Evolutionary conservation across 2,888 invertebrate genomes (phyloP).

Genomic region (Cyclophora punctaria): DNA sequence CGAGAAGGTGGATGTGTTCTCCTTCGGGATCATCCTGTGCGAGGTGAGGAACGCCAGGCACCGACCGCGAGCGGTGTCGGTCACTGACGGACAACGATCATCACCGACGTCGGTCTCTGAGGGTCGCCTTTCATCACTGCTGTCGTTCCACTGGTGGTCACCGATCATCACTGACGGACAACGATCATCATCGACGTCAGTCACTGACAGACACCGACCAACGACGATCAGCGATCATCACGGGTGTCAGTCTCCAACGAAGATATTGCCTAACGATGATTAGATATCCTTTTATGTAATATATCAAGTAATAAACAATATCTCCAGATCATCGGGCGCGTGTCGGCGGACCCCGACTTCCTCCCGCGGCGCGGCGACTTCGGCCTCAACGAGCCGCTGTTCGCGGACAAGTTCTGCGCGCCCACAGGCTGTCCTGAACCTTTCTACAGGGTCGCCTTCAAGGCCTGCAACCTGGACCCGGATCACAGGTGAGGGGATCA

Average conservation of each 20-base stretch:
- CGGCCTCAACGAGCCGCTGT: constrained; percentile 90
- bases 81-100: too few relatives aligned
- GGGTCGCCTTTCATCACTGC: too few relatives aligned
- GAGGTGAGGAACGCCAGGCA: constrained; percentile 77
- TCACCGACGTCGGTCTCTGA: too few relatives aligned
- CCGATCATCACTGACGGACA: too few relatives aligned
- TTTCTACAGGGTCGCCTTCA: constrained; percentile 90
- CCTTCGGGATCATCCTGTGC: constrained; percentile 95
- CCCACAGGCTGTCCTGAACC: constrained; percentile 82
- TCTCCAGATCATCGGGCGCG: constrained; percentile 91
- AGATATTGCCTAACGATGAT: too few relatives aligned
- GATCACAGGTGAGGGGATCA: constrained; percentile 80
- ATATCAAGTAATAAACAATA: neutral
- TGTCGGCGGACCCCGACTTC: constrained; percentile 95
- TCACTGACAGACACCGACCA: too few relatives aligned
- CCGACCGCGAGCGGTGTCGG: too few relatives aligned
- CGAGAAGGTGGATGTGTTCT: constrained; percentile 97
- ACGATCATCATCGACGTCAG: too few relatives aligned
- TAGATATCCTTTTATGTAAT: neutral
- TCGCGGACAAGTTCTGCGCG: constrained; percentile 88
- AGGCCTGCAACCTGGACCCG: constrained; percentile 93
- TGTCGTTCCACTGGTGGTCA: too few relatives aligned
- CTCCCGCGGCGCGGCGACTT: constrained; percentile 94
- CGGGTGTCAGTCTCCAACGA: too few relatives aligned
- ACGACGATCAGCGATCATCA: too few relatives aligned